Evolutionary conservation across 2,888 invertebrate species (phyloP).

Genomic region (Hydraecia micacea): DNA sequence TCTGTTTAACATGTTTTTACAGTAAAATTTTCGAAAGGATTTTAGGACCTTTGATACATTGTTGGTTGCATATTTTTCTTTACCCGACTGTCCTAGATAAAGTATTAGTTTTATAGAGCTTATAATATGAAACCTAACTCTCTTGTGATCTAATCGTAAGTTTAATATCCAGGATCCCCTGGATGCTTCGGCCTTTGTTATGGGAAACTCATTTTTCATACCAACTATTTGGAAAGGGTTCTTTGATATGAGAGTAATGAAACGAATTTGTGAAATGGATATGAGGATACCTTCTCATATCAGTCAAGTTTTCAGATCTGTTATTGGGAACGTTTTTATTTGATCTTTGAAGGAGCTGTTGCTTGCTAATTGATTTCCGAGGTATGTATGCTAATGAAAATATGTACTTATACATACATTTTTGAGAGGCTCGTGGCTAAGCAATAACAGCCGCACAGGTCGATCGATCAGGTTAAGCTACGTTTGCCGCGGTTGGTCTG

Average conservation of each 20-base stretch:
- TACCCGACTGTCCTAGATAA: neutral
- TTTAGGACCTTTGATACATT: too few relatives aligned
- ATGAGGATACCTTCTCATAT: neutral
- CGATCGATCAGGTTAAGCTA: too few relatives aligned
- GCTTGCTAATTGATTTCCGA: constrained; percentile 7
- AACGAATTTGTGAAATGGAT: constrained; percentile 35
- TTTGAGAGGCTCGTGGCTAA: too few relatives aligned
- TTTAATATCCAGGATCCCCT: constrained; percentile 44
- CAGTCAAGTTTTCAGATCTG: constrained; percentile 15
- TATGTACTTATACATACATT: neutral
- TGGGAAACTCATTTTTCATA: constrained; percentile 59
- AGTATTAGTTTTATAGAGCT: neutral
- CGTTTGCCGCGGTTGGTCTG: too few relatives aligned
- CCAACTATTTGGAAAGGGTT: constrained; percentile 46
- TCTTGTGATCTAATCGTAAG: constrained; percentile 22
- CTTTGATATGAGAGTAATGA: constrained; percentile 50
- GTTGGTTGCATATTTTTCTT: neutral
- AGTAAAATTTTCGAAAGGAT: too few relatives aligned
- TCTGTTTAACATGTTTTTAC: too few relatives aligned
- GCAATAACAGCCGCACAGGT: too few relatives aligned
- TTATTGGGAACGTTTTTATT: constrained; percentile 10
- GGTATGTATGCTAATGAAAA: neutral
- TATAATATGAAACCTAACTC: constrained; percentile 5
- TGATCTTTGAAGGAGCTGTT: neutral
- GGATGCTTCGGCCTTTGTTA: constrained; percentile 33